phyloP scores from a whole-genome alignment of 2,888 invertebrate species.

The Mallateleia sp. region DNA sequence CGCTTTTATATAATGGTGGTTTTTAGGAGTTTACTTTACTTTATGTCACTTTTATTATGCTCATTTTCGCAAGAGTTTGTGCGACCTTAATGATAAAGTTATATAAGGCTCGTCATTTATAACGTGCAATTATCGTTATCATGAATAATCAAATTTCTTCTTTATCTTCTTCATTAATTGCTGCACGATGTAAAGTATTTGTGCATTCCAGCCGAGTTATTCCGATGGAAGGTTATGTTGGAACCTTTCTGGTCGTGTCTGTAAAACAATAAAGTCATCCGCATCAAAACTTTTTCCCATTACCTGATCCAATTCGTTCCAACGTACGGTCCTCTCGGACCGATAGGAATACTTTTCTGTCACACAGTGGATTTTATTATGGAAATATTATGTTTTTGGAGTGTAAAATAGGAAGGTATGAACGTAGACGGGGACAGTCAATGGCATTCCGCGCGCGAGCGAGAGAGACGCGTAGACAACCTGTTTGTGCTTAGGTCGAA shows the following conservation, averaged over 20 bases:
- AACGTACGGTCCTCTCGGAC: background rate
- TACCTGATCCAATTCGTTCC: background rate
- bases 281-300: background rate
- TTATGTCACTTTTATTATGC: constrained; percentile 7
- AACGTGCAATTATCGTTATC: background rate
- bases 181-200: background rate
- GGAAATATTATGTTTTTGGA: constrained; percentile 38
- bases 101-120: constrained; percentile 1
- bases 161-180: constrained; percentile 5
- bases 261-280: background rate
- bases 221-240: background rate
- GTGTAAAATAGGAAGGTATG: background rate
- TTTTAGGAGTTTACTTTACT: background rate
- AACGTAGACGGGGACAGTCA: background rate
- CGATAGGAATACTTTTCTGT: background rate
- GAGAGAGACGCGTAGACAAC: constrained; percentile 85
- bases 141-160: constrained; percentile 18
- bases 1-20: constrained; percentile 25
- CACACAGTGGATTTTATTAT: constrained; percentile 18
- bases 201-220: background rate
- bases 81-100: constrained; percentile 9
- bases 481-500: constrained; percentile 81
- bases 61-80: constrained; percentile 19
- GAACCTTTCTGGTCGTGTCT: background rate
- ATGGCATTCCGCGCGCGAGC: constrained; percentile 64